Conservation (phyloP, 1,140 invertebrate genomes). For the Heliconius hewitsoni region DNA sequence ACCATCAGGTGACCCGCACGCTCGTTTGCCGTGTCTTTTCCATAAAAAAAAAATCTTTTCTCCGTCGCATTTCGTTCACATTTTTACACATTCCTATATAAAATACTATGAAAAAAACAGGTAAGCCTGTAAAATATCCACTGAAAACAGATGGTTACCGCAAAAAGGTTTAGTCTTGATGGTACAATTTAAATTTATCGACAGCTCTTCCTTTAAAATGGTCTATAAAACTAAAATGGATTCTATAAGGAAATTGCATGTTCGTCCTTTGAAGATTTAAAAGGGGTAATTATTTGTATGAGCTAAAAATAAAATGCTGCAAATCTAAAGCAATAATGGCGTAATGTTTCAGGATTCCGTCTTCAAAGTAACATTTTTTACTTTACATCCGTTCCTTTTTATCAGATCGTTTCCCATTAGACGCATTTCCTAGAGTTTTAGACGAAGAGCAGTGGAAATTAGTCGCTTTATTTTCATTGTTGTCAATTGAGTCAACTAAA, state of each 20-base stretch:
- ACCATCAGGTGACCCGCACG: too few species aligned
- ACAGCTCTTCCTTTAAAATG: conserved; percentile 55
- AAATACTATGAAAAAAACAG: conserved; percentile 14
- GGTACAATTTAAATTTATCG: conserved; percentile 53
- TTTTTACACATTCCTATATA: conserved; percentile 13
- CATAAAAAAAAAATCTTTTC: not conserved
- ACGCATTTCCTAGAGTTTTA: conserved; percentile 22
- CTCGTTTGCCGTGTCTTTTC: too few species aligned
- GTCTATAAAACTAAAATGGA: conserved; percentile 50
- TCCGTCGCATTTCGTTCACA: not conserved
- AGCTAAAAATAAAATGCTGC: conserved; percentile 26
- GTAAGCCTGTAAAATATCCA: conserved; percentile 36
- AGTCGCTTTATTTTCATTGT: not conserved
- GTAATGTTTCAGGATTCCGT: conserved; percentile 21
- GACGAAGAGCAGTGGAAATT: not conserved
- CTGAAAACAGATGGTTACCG: conserved; percentile 37
- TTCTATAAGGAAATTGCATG: conserved; percentile 48
- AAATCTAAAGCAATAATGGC: conserved; percentile 28
- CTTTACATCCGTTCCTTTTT: conserved; percentile 19
- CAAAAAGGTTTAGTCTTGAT: conserved; percentile 45
- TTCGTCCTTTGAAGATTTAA: conserved; percentile 40
- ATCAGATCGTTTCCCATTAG: conserved; percentile 24
- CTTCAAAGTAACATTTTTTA: conserved; percentile 25
- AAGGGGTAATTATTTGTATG: conserved; percentile 31
- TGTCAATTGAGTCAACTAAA: not conserved